These are phyloP conservation scores for Micropterix aruncella DNA, from an alignment of 2,888 invertebrate genomes.

Conservation along the genomic window DNA sequence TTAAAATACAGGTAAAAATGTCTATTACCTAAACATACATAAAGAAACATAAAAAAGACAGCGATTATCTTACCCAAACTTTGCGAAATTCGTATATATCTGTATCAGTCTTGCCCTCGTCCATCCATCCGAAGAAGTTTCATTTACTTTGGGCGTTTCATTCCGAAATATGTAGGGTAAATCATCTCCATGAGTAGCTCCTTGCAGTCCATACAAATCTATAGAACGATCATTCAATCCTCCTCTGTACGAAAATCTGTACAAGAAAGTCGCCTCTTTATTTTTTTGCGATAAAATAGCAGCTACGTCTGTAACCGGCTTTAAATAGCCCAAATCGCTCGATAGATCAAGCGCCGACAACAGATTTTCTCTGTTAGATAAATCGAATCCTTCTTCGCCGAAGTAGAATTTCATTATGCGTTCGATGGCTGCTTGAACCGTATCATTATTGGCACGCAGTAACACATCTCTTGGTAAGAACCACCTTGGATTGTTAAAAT, in stretches of 20 bases:
- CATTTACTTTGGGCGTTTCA: conserved; percentile 16
- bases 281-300: conserved; percentile 19
- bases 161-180: conserved; percentile 24
- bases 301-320: conserved; percentile 8
- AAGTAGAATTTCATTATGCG: not conserved
- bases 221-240: conserved; percentile 21
- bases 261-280: conserved; percentile 21
- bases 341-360: not conserved
- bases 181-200: conserved; percentile 32
- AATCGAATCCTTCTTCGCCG: not conserved
- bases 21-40: too few relatives aligned
- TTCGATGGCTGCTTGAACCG: not conserved
- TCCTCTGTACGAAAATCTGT: conserved; percentile 26
- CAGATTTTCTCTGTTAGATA: not conserved
- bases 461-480: not conserved
- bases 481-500: not conserved
- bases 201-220: conserved; percentile 19
- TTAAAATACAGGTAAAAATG: too few relatives aligned
- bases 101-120: conserved; percentile 20
- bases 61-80: conserved; percentile 30
- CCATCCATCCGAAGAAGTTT: conserved; percentile 17
- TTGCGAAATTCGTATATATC: conserved; percentile 30
- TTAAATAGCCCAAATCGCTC: not conserved
- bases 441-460: not conserved
- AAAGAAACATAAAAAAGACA: too few relatives aligned